Conservation (phyloP, 37 sponge, comb jelly and placozoan species). For the Oscarella lobularis region DNA sequence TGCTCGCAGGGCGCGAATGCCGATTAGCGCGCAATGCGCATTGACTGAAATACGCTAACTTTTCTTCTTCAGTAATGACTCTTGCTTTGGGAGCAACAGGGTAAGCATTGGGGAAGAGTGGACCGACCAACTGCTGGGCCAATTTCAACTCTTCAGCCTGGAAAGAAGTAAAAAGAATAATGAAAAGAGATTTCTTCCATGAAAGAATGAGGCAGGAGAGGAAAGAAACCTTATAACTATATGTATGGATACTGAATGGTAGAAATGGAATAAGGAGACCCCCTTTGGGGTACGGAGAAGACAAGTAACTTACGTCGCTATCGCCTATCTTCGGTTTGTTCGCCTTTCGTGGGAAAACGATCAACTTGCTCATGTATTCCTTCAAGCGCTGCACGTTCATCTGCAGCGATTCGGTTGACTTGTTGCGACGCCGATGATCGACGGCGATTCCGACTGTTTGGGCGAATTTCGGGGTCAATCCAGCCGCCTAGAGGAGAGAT, state of each 20-base stretch:
- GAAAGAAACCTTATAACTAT: too few relatives aligned
- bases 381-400: conserved; percentile 83
- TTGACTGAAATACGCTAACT: conserved; percentile 60
- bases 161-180: not conserved
- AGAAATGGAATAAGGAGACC: too few relatives aligned
- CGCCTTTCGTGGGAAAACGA: conserved; percentile 80
- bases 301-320: too few relatives aligned
- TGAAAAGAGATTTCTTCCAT: too few relatives aligned
- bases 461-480: conserved; percentile 53
- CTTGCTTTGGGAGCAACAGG: conserved; percentile 19
- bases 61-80: conserved; percentile 84
- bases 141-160: conserved; percentile 60
- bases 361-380: conserved; percentile 74
- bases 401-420: conserved; percentile 75
- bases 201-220: too few relatives aligned
- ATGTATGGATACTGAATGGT: too few relatives aligned
- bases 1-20: conserved; percentile 69
- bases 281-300: too few relatives aligned
- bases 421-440: conserved; percentile 82
- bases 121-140: conserved; percentile 77
- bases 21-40: conserved; percentile 72
- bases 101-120: conserved; percentile 59
- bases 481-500: conserved; percentile 48
- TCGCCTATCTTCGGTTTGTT: conserved; percentile 58
- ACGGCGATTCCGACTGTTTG: conserved; percentile 82